A percentile compares a stretch with the other conserved stretches of the same genome.
Conservation (phyloP, 2,888 invertebrate species). For the Perdita meconis region DNA sequence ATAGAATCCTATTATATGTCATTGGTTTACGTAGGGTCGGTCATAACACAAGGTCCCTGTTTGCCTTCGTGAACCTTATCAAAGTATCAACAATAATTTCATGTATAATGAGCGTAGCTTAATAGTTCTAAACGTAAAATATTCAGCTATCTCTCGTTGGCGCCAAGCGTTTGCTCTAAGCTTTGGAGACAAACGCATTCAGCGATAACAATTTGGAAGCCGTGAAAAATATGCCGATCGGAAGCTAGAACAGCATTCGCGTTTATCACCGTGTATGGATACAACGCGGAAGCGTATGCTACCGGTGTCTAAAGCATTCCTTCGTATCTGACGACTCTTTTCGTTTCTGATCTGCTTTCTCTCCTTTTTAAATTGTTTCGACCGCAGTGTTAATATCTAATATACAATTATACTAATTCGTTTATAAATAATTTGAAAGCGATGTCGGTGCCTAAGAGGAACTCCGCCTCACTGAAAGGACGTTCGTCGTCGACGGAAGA, state of each 20-base stretch:
- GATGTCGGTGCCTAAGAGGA: constrained; percentile 40
- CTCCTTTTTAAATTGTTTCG: not conserved
- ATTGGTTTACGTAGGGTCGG: not conserved
- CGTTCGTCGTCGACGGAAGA: not conserved
- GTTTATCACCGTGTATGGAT: constrained; percentile 6
- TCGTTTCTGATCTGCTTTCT: not conserved
- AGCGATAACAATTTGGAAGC: constrained; percentile 53
- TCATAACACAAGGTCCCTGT: constrained; percentile 31
- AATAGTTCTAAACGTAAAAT: constrained; percentile 1
- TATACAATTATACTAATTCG: not conserved
- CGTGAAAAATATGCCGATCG: constrained; percentile 31
- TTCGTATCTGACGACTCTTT: not conserved
- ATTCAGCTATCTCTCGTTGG: constrained; percentile 8
- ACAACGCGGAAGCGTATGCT: not conserved
- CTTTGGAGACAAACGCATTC: constrained; percentile 42
- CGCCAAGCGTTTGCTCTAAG: constrained; percentile 51
- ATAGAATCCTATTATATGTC: not conserved
- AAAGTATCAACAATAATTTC: constrained; percentile 54
- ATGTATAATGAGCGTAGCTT: not conserved
- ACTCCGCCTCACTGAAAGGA: constrained; percentile 11
- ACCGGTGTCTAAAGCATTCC: constrained; percentile 1
- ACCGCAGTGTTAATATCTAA: not conserved
- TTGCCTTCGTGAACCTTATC: constrained; percentile 48
- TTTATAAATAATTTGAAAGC: not conserved
- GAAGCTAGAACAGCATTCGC: constrained; percentile 25